Evolutionary conservation across 2,797 vertebrate species (phyloP), one percentile per base, ranked within the genome.

Genomic region (Psittacula echo): DNA sequence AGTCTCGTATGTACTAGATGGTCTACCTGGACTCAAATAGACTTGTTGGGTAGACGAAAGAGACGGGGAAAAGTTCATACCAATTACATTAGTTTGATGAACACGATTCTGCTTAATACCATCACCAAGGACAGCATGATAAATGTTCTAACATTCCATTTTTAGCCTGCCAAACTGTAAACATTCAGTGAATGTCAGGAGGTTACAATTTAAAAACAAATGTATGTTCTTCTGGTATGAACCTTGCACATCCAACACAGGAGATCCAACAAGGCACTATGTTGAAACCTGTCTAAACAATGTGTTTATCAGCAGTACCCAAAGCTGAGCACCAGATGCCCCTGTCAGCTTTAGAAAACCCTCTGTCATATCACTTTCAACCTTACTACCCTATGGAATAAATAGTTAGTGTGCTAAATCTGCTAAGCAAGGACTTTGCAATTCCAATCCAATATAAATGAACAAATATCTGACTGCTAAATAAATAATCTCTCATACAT

Each of bases 391-490:
- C 65, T 48, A 45, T 67, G 66, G 77, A 96, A 94, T 85, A 90
- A 48, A 65, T 94, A 66, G 61, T 94, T 90, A 78, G 42, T 71
- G 68, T 48, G 77, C 39, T 75, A 89, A 95, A 90, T 78, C 51
- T 87, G 66, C 68, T 94, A 95, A 83, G 64, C 48, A 90, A 91
- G 75, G 82, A 91, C 54, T 87, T 94, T 95, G 88, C 88, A 94
- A 84, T 90, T 95, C 86, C 88, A 92, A 77, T 89, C 73, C 72
- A 86, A 92, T 74, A 89, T 66, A 94, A 92, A 91, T 88, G 81
- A 95, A 94, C 91, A 94, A 94, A 94, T 93, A 94, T 91, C 74
- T 93, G 39, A 68, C 74, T 94, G 74, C 50, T 87, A 96, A 96
- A 95, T 95, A 68, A 96, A 93, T 93, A 87, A 91, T 80, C 64